Evolutionary conservation across 2,797 vertebrate species (phyloP).

Genomic region (Acrossocheilus fasciatus): DNA sequence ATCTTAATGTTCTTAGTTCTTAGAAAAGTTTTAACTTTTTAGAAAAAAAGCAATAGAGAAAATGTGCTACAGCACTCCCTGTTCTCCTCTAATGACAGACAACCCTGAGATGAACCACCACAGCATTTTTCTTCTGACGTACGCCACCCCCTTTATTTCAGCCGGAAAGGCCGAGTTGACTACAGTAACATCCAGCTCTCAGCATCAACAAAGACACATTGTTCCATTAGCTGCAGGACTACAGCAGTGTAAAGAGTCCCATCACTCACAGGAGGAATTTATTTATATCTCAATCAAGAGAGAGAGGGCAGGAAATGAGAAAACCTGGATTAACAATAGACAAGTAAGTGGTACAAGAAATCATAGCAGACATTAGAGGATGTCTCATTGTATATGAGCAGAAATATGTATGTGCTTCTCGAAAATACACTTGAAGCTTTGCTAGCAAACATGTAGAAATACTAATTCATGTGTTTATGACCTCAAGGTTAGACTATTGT

Average conservation of each 20-base stretch:
- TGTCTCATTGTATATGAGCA: constrained; percentile 8
- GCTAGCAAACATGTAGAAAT: neutral
- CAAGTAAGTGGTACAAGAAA: constrained; percentile 34
- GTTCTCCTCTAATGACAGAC: constrained; percentile 48
- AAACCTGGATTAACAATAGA: constrained; percentile 38
- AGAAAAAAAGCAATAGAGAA: neutral
- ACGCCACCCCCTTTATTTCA: constrained; percentile 42
- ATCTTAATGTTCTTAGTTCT: neutral
- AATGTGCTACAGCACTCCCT: constrained; percentile 2
- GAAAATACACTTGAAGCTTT: constrained; percentile 3
- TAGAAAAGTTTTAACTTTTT: neutral
- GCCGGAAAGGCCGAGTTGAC: constrained; percentile 9
- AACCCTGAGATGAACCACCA: constrained; percentile 36
- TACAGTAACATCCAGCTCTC: constrained; percentile 38
- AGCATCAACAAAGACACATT: constrained; percentile 56
- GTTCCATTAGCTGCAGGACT: constrained; percentile 56
- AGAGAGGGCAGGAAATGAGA: constrained; percentile 46
- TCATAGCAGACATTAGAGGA: constrained; percentile 27
- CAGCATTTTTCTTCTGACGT: constrained; percentile 39
- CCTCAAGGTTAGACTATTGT: too few species aligned
- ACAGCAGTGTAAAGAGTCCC: constrained; percentile 31
- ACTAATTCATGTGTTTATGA: too few species aligned
- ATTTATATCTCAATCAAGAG: constrained; percentile 58
- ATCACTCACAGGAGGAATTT: constrained; percentile 54
- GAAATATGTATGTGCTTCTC: neutral